Evolutionary conservation across 2,113 vertebrate genomes (phyloP), one percentile per base, ranked within the genome.

Genomic region (Gambusia holbrooki): DNA sequence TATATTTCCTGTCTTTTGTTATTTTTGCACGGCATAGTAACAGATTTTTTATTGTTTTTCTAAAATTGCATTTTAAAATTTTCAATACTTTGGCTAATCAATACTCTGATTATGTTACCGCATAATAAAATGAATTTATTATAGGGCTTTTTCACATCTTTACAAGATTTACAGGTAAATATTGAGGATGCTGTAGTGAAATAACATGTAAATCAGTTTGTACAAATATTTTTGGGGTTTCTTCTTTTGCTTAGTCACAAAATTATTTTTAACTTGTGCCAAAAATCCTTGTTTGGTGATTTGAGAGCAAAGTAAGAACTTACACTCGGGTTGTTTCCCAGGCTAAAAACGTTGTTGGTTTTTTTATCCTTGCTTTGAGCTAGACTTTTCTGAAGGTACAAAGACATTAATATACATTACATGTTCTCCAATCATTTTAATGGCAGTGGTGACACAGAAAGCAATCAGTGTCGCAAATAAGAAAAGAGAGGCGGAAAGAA

Each of bases 321-420:
- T 48, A 19, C 5, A 19, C 1, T 48, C 5, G 19, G 17, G 45
- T 48, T 48, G 45, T 48, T 48, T 19, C 17, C 45, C 45, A 65
- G 33, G 30, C 64, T 69, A 42, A 29, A 48, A 28, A 27, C 61
- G 62, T 66, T 73, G 71, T 79, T 88, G 70, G 77, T 74, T 89
- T 22, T 58, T 58, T 58, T 11, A 58, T n/a, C 8, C 71, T 14
- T 75, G 75, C 65, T n/a, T 45, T 63, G 72, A 81, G 83, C 28
- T 54, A 77, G 84, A 82, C 78, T 71, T 60, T 76, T 87, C 77
- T 77, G 64, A 80, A 85, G 82, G 84, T 79, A 82, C 76, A 75
- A 88, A 84, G 73, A 79, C 87, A 90, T 92, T 89, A 91, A 87
- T 91, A 90, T 84, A 90, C 88, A 90, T 87, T 85, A 86, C 84